A percentile compares a stretch with the other conserved stretches of the same genome.
phyloP scores from a whole-genome alignment of 2,888 invertebrate genomes.

The Macrostomum cliftonense region DNA sequence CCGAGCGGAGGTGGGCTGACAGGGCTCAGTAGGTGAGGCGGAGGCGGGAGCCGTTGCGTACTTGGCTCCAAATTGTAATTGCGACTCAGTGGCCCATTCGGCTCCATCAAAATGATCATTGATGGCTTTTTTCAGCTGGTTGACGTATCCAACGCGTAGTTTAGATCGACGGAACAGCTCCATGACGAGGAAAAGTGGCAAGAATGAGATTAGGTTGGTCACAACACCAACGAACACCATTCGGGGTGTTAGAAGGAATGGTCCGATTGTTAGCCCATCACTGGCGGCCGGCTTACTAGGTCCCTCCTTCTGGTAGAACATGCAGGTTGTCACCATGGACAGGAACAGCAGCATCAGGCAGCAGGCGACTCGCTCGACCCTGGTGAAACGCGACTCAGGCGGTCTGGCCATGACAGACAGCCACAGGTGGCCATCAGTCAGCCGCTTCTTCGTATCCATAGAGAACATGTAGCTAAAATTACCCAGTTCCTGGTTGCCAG shows the following conservation, averaged over 20 bases:
- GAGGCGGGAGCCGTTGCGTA: too few relatives aligned
- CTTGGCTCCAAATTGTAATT: too few relatives aligned
- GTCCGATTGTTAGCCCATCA: conserved; percentile 36
- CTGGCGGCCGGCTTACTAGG: conserved; percentile 15
- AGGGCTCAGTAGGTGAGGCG: too few relatives aligned
- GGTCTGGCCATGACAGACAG: conserved; percentile 42
- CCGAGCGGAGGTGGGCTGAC: too few relatives aligned
- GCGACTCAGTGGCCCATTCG: too few relatives aligned
- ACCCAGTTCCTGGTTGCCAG: conserved; percentile 37
- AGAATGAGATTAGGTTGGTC: conserved; percentile 9
- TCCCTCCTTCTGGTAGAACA: conserved; percentile 38
- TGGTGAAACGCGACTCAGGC: conserved; percentile 38
- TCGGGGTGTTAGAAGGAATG: conserved; percentile 38
- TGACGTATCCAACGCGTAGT: conserved; percentile 7
- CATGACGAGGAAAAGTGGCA: conserved; percentile 9
- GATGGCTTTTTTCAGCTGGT: conserved; percentile 5
- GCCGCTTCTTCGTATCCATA: conserved; percentile 31
- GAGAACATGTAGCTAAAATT: conserved; percentile 39
- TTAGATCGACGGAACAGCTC: conserved; percentile 9
- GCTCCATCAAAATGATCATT: conserved; percentile 4
- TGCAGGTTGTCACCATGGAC: conserved; percentile 42
- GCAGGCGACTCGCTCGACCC: conserved; percentile 38
- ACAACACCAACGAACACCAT: conserved; percentile 25
- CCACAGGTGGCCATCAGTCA: conserved; percentile 42
- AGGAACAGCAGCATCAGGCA: conserved; percentile 40